Conservation (phyloP, 2,113 vertebrate species). For the Pteruthius melanotis region DNA sequence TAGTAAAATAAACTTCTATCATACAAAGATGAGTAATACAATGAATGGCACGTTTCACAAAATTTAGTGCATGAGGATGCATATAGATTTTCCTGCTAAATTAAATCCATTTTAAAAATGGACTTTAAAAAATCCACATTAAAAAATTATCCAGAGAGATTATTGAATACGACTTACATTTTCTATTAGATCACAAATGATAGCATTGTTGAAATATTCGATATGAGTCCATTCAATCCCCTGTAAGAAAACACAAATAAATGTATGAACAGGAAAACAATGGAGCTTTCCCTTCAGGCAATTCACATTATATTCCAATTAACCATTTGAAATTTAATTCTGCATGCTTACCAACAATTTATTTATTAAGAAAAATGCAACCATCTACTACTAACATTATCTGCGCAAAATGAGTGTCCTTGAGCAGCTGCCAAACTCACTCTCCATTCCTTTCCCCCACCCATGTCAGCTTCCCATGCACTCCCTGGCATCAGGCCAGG, state of each 20-base stretch:
- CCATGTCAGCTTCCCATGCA: slow-evolving; percentile 94
- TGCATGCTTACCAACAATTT: not conserved
- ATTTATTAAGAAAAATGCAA: not conserved
- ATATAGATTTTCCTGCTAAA: not conserved
- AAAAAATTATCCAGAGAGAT: not conserved
- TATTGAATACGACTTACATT: slow-evolving; percentile 84
- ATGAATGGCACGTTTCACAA: not conserved
- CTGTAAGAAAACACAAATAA: slow-evolving; percentile 67
- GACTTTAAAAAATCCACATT: not conserved
- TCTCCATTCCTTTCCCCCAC: slow-evolving; percentile 69
- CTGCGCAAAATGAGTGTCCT: not conserved
- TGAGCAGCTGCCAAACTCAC: slow-evolving; percentile 32
- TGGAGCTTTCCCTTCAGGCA: not conserved
- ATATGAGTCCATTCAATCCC: slow-evolving; percentile 98
- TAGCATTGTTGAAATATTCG: slow-evolving; percentile 97
- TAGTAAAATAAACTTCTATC: not conserved
- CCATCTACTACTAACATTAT: not conserved
- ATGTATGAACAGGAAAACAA: not conserved
- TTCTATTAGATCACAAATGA: slow-evolving; percentile 98
- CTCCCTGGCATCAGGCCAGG: slow-evolving; percentile 77
- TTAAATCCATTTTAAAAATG: not conserved
- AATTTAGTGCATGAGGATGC: not conserved
- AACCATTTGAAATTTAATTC: not conserved
- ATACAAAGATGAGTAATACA: not conserved
- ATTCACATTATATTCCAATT: not conserved